Evolutionary conservation across 1,140 invertebrate species (phyloP).

Genomic region (Orussus abietinus): DNA sequence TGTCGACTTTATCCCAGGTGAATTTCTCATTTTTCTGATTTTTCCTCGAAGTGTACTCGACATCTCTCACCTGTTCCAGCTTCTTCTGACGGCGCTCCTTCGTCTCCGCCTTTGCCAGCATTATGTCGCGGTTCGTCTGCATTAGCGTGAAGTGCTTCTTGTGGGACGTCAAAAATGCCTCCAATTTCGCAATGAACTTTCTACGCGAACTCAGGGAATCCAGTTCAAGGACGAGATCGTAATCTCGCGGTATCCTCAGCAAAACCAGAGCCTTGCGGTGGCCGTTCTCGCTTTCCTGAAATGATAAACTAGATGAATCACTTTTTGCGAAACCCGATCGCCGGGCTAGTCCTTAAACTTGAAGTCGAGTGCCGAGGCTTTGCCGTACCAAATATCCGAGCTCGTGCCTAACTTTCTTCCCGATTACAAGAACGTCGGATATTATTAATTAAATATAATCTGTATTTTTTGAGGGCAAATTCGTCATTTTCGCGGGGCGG

Average conservation of each 20-base stretch:
- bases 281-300: constrained; percentile 65
- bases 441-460: no score
- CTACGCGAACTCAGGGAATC: constrained; percentile 74
- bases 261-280: constrained; percentile 81
- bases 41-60: not conserved
- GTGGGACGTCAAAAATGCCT: constrained; percentile 75
- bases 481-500: no score
- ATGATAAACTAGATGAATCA: constrained; percentile 20
- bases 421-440: no score
- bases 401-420: no score
- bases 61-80: constrained; percentile 65
- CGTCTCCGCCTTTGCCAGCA: constrained; percentile 92
- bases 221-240: constrained; percentile 94
- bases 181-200: constrained; percentile 88
- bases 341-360: no score
- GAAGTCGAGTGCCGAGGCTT: no score
- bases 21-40: no score
- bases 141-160: constrained; percentile 72
- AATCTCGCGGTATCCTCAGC: constrained; percentile 84
- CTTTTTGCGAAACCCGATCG: no score
- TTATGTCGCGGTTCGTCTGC: constrained; percentile 71
- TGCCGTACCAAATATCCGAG: no score
- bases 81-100: constrained; percentile 90
- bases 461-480: no score
- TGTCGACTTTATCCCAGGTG: not conserved